These are phyloP conservation scores for Agrochola circellaris DNA, from an alignment of 2,888 invertebrate genomes.

Conservation along the genomic window DNA sequence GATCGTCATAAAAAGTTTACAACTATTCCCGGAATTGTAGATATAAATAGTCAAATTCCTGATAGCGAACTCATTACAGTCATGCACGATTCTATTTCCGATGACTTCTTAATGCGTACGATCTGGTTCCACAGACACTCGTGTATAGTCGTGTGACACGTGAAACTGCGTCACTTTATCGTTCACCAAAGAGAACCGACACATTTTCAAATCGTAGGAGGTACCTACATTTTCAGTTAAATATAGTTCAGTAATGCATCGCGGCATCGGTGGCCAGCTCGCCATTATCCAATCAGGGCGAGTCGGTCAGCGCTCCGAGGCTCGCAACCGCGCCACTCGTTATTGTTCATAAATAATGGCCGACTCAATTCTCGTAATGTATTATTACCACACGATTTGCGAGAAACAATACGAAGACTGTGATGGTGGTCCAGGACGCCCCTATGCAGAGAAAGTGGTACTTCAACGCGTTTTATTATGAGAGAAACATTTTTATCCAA, in stretches of 20 bases:
- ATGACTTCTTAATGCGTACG: constrained; percentile 41
- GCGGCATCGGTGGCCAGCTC: constrained; percentile 56
- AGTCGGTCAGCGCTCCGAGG: constrained; percentile 79
- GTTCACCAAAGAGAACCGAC: constrained; percentile 46
- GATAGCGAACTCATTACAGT: constrained; percentile 7
- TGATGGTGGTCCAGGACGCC: constrained; percentile 51
- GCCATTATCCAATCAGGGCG: constrained; percentile 82
- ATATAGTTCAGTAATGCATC: constrained; percentile 72
- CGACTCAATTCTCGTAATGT: constrained; percentile 61
- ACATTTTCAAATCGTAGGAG: constrained; percentile 54
- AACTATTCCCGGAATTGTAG: constrained; percentile 1
- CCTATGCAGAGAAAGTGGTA: constrained; percentile 20
- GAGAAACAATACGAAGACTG: constrained; percentile 46
- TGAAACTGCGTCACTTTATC: constrained; percentile 42
- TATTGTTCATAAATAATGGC: constrained; percentile 78
- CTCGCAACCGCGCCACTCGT: constrained; percentile 67
- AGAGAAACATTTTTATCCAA: too few species aligned
- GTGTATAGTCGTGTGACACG: constrained; percentile 27
- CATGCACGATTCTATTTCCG: constrained; percentile 22
- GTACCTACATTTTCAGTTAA: constrained; percentile 73
- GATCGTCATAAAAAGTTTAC: constrained; percentile 1
- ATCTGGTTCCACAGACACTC: constrained; percentile 24
- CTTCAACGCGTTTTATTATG: constrained; percentile 5
- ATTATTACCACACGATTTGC: constrained; percentile 68
- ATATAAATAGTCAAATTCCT: constrained; percentile 24